These are phyloP conservation scores for Lutjanus erythropterus DNA, from an alignment of 2,113 vertebrate genomes.

Conservation along the genomic window DNA sequence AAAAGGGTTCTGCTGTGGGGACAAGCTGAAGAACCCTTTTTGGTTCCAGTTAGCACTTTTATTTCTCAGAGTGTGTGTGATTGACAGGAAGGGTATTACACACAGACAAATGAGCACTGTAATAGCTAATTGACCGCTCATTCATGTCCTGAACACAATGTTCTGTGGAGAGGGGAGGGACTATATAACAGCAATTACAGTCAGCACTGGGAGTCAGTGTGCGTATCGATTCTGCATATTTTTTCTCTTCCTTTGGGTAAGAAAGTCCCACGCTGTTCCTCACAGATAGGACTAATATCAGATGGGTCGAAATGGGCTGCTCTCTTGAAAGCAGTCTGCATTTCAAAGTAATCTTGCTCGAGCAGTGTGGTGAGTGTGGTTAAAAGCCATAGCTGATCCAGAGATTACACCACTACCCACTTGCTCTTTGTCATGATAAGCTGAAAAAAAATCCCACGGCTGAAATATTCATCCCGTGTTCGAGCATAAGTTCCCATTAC, in stretches of 20 bases:
- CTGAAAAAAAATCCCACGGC: constrained; percentile 39
- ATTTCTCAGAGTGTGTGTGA: too few relatives aligned
- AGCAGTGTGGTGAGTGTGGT: constrained; percentile 50
- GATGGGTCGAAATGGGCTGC: constrained; percentile 49
- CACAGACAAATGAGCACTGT: constrained; percentile 67
- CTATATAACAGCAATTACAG: constrained; percentile 54
- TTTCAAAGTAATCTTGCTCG: constrained; percentile 69
- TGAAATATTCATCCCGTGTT: constrained; percentile 50
- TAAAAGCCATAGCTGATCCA: constrained; percentile 70
- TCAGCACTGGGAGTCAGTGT: constrained; percentile 53
- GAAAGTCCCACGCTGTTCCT: constrained; percentile 54
- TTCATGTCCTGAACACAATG: constrained; percentile 73
- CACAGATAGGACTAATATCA: constrained; percentile 60
- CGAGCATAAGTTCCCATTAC: constrained; percentile 26
- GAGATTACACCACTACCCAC: constrained; percentile 68
- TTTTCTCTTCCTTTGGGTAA: constrained; percentile 36
- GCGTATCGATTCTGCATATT: constrained; percentile 59
- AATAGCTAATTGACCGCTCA: constrained; percentile 72
- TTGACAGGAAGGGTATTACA: constrained; percentile 65
- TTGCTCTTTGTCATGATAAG: constrained; percentile 55
- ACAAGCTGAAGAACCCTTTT: too few relatives aligned
- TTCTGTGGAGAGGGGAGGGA: constrained; percentile 56
- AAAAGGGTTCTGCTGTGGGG: too few relatives aligned
- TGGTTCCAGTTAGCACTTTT: too few relatives aligned
- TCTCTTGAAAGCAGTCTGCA: constrained; percentile 52